Evolutionary conservation across 2,797 vertebrate genomes (phyloP), one percentile per base, ranked within the genome.

Genomic region (Babyrousa celebensis): DNA sequence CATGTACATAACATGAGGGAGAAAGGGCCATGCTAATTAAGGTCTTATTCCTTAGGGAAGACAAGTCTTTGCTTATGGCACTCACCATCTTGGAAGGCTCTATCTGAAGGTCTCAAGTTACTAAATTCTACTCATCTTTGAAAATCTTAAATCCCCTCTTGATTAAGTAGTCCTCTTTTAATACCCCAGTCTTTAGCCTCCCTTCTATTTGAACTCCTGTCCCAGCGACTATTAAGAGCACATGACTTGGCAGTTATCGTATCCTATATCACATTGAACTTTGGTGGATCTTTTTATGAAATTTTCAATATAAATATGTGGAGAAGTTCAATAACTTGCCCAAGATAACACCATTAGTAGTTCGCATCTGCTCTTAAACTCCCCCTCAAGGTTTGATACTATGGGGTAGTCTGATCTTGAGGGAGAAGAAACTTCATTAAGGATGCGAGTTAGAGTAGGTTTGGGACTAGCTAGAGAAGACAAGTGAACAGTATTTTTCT

Each of bases 301-400:
- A 79, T 89, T 63, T 91, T 91, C 62, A 96, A 94, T 96, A 94
- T 89, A 97, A 96, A 71, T 52, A 93, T 36, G 12, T 62, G 29
- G 43, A 94, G 25, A 91, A 40, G 90, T 72, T 54, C 32, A 96
- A 62, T 40, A 71, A 89, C 83, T 95, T 94, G 10, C 58, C 36
- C 21, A 54, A 72, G 62, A 60, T 89, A 32, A 79, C 10, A 96
- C 65, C 56, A 43, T 94, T 89, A 86, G 18, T 86, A 82, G 54
- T 11, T 54, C 11, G 0, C 40, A 7, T 14, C 71, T 75, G 6
- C 21, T 63, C 27, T 14, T 95, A 84, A 80, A 0, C 36, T 70
- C 16, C 56, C 3, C n/a, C 4, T 91, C n/a, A 60, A 6, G 89
- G 62, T 96, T 97, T 94, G 85, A 83, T 92, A 72, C 52, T 16